Evolutionary conservation across 2,888 invertebrate genomes (phyloP), one percentile per base, ranked within the genome.

Genomic region (Diarsia brunnea): DNA sequence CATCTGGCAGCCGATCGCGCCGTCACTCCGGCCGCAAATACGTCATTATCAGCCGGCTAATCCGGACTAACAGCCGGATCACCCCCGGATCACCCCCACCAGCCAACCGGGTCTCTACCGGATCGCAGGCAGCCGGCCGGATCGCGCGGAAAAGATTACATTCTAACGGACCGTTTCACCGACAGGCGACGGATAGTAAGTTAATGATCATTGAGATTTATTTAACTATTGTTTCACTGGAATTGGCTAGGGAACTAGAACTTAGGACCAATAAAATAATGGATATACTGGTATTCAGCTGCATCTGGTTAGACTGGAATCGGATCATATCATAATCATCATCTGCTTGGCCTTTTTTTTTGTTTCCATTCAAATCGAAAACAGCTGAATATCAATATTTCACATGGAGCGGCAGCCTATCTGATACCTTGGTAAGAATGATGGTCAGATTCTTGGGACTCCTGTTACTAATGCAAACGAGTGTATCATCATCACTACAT

Each of bases 11-110:
- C 69, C 69, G 67, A 71, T 72, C 70, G 53, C 73, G 78, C 78
- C 87, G 84, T 86, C 86, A 86, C 82, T 60, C 63, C 21, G 53
- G 66, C 87, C 84, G 49, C 86, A 84, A 84, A 85, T 81, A 84
- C 84, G 87, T 87, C 85, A 85, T 84, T 85, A 87, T 84, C 81
- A 84, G 84, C 12, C 70, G 65, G 68, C 81, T 85, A 85, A 85
- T 85, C 87, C 84, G 47, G 72, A 80, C 79, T 77, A 86, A 86
- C 75, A 71, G 87, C 63, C 69, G 82, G 72, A 60, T 49, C 63
- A 51, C 76, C 67, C 71, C 69, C 72, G 55, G 71, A 31, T 31
- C 10, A 24, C 66, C 70, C 27, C 58, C 60, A 60, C 31, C 60
- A 60, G 31, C 31, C 31, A 24, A 24, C 55, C 68, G 68, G 68